Conservation (phyloP, 2,113 vertebrate species). For the Tyto alba region DNA sequence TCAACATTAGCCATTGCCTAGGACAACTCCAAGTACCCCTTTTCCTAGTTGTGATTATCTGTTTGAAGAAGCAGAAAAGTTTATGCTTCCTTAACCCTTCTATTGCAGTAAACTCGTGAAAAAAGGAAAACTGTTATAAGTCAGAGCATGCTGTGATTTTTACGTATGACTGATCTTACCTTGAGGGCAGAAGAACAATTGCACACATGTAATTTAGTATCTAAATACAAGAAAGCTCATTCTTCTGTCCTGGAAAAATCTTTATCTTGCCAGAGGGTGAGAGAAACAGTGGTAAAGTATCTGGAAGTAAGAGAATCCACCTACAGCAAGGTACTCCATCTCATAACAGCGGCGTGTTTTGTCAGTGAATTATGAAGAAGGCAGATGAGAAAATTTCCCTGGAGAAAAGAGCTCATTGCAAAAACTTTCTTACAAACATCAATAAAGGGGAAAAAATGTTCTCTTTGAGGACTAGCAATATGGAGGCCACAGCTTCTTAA, state of each 20-base stretch:
- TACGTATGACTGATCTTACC: background rate
- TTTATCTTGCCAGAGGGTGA: background rate
- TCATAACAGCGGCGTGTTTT: background rate
- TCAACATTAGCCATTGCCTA: background rate
- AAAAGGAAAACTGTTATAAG: background rate
- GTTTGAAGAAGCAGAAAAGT: background rate
- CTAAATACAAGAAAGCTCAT: conserved; percentile 5
- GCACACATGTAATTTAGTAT: background rate
- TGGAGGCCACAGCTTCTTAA: background rate
- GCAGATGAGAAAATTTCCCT: background rate
- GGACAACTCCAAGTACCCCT: background rate
- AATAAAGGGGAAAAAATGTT: background rate
- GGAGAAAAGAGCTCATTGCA: background rate
- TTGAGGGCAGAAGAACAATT: background rate
- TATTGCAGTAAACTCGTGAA: background rate
- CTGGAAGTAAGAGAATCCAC: background rate
- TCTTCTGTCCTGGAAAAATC: background rate
- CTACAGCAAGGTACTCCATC: background rate
- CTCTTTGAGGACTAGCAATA: background rate
- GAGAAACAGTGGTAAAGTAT: background rate
- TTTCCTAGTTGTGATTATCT: background rate
- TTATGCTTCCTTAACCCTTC: background rate
- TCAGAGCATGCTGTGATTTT: background rate
- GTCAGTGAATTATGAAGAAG: background rate
- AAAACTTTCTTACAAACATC: background rate